Evolutionary conservation across 1,140 invertebrate genomes (phyloP), one percentile per base, ranked within the genome.

Genomic region (Macrosteles quadrilineatus): DNA sequence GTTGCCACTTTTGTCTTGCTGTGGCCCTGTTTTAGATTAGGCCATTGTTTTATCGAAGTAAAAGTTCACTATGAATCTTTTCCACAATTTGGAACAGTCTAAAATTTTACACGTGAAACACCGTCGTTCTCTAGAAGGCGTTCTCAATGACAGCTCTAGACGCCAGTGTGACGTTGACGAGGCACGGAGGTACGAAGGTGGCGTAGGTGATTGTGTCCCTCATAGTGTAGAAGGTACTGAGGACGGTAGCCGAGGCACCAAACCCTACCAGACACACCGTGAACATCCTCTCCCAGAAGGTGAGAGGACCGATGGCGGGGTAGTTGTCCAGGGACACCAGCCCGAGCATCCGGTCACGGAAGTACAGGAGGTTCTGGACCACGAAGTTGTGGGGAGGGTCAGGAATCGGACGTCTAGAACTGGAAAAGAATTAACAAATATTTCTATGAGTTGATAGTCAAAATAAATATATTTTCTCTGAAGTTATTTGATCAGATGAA

Each of bases 151-250:
- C 55, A 3, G 55, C 55, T 67, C 71, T 71, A 68, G 71, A 71
- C 72, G 76, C 74, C 70, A 75, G 31, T 6, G 72, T 75, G 1
- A 75, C 63, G 43, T 74, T 71, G 21, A 73, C 31, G 6, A 75
- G 1, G 43, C 75, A 76, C 23, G 75, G 73, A n/a, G 74, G 74
- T 21, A 70, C 64, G 47, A 75, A 75, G 11, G 40, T 67, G 3
- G 73, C 71, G 31, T 75, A 73, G 32, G 36, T n/a, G 11, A 76
- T 55, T 1, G 73, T 72, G 14, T 67, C 73, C 6, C 32, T 55
- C 23, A 76, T 9, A 23, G 65, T 43, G 19, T 70, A 74, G 47
- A 66, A 71, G 2, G 75, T 75, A 0, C 74, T 55, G 12, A 71
- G 31, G 0, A 73, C 17, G 3, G 75, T 75, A 0, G 75, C 73